Evolutionary conservation across 2,113 vertebrate species (phyloP).

Genomic region (Tinamus guttatus): DNA sequence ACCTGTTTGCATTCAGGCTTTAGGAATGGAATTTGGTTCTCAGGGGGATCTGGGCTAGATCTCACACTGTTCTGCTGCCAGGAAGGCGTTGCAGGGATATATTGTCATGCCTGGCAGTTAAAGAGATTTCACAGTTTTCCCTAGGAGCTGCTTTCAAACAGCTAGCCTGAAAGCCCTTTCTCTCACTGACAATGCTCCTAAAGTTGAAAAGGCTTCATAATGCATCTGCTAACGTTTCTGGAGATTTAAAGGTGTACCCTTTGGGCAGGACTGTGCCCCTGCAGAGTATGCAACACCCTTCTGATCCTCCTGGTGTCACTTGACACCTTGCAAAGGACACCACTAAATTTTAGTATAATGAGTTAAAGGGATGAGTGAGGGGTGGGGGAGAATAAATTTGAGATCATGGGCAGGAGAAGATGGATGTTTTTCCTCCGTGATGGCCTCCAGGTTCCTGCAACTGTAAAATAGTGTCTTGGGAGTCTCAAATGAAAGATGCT

Average conservation of each 20-base stretch:
- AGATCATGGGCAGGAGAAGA: background rate
- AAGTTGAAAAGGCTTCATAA: background rate
- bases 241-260: background rate
- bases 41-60: background rate
- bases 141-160: slow-evolving; percentile 14
- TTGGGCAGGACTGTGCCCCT: background rate
- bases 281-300: background rate
- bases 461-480: background rate
- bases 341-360: background rate
- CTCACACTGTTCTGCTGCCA: background rate
- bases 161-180: background rate
- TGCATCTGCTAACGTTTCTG: background rate
- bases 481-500: background rate
- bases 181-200: background rate
- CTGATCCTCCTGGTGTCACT: background rate
- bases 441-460: background rate
- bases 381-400: background rate
- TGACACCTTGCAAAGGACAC: background rate
- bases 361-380: background rate
- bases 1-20: slow-evolving; percentile 28
- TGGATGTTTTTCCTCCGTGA: background rate
- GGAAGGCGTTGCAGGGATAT: background rate
- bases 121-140: background rate
- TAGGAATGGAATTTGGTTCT: background rate
- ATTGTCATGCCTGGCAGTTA: slow-evolving; percentile 17